These are phyloP conservation scores for Formica aserva DNA, from an alignment of 2,888 invertebrate species.

Conservation along the genomic window DNA sequence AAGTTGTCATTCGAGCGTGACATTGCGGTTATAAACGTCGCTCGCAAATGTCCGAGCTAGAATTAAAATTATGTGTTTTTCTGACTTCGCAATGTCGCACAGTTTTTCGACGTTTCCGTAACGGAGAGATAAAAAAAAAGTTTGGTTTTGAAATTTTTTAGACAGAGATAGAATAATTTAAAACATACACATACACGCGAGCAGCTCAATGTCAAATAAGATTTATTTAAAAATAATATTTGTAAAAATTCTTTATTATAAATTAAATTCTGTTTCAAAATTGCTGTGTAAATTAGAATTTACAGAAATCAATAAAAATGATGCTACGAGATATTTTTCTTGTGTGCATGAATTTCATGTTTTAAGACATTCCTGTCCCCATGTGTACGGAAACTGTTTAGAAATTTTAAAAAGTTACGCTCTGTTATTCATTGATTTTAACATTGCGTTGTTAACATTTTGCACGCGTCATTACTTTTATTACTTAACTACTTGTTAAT, in stretches of 20 bases:
- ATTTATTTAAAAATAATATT: neutral
- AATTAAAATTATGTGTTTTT: slow-evolving; percentile 36
- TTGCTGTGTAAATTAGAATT: neutral
- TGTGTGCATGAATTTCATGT: neutral
- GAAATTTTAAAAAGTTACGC: neutral
- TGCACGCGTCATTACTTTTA: slow-evolving; percentile 1
- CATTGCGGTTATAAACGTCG: slow-evolving; percentile 24
- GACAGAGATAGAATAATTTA: neutral
- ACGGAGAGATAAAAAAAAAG: neutral
- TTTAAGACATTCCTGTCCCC: neutral
- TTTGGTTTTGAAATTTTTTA: neutral
- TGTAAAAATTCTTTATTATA: neutral
- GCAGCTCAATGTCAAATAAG: neutral
- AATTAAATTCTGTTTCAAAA: neutral
- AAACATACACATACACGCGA: neutral
- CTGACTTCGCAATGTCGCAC: neutral
- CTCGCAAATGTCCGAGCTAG: slow-evolving; percentile 22
- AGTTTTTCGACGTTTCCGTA: neutral
- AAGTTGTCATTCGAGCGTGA: slow-evolving; percentile 43
- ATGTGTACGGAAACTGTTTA: neutral
- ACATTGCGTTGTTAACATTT: neutral
- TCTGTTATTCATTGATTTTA: neutral
- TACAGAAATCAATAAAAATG: neutral
- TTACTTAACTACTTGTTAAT: neutral
- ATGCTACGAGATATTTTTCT: neutral